phyloP scores from a whole-genome alignment of 2,797 vertebrate species.

The Microctenopoma lineatum region DNA sequence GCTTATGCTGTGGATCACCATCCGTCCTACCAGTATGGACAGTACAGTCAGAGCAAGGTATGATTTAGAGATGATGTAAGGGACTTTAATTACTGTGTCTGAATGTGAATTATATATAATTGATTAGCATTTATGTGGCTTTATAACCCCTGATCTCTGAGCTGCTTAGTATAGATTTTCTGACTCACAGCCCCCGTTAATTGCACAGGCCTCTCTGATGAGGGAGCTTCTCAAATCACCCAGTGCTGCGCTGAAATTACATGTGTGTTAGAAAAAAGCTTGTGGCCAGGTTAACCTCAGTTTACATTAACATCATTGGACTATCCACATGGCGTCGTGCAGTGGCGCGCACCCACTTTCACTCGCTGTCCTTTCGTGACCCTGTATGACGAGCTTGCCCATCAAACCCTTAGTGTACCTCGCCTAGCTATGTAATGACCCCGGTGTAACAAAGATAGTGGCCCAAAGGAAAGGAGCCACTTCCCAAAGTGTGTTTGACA shows the following conservation, averaged over 20 bases:
- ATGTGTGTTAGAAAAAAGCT: conserved; percentile 34
- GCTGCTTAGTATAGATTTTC: conserved; percentile 47
- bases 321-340: conserved; percentile 51
- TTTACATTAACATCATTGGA: conserved; percentile 76
- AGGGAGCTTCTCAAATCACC: conserved; percentile 72
- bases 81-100: conserved; percentile 1
- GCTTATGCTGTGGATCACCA: conserved; percentile 97
- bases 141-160: conserved; percentile 29
- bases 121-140: conserved; percentile 23
- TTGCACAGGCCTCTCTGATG: conserved; percentile 69
- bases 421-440: conserved; percentile 86
- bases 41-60: conserved; percentile 98
- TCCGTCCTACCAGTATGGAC: conserved; percentile 96
- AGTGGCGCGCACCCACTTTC: conserved; percentile 50
- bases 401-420: conserved; percentile 71
- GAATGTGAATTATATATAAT: conserved; percentile 9
- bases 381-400: conserved; percentile 80
- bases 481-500: conserved; percentile 84
- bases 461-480: conserved; percentile 73
- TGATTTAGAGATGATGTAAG: conserved; percentile 16
- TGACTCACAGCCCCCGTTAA: conserved; percentile 56
- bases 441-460: conserved; percentile 78
- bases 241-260: conserved; percentile 62
- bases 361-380: conserved; percentile 77
- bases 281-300: conserved; percentile 57